Base-by-base conservation (phyloP, 2,113 vertebrate species). In the Chloropsis hardwickii region DNA sequence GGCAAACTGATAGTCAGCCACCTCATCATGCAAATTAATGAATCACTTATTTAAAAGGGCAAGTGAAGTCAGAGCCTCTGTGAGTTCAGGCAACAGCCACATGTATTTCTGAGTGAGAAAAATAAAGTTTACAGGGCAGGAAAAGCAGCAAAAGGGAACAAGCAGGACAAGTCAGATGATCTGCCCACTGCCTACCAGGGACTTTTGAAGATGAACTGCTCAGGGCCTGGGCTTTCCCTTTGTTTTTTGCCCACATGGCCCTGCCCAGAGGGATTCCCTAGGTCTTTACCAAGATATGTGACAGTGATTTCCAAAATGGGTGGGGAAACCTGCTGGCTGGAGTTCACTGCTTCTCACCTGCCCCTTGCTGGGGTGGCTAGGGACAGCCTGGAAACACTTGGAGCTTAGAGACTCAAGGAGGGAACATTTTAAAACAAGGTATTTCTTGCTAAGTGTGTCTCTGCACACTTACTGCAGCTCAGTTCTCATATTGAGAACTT, bases 41-140 rank as follows among this genome's bases (percentile, higher is more conserved):
- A 94, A 91, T 73, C 74, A 78, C 81, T 85, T 48, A 66, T 94
- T 74, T 67, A 78, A 90, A 96, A 92, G 90, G 71, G 60, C 40
- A 83, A 88, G 48, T 12, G 64, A 90, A 93, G 44, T 33, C 65
- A 83, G 51, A 87, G 88, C 39, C 35, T 92, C 83, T 67, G 50
- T 47, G 92, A 51, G 45, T n/a, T 70, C 47, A 79, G 78, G 69
- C 81, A 90, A 74, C 60, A 88, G 71, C 51, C 21, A 0, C 23
- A 39, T 10, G 35, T 16, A 8, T 44, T 94, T 92, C 81, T 64
- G 74, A 72, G 45, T 15, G 35, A 91, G 67, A 54, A 3, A 10
- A 11, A 70, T 24, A 33, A 57, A 81, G 47, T 60, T 64, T 61
- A 60, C 25, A 56, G 31, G 37, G 78, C 47, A 67, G n/a, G 40